phyloP scores from a whole-genome alignment of 2,888 invertebrate genomes.

The Platycheirus rosarum region DNA sequence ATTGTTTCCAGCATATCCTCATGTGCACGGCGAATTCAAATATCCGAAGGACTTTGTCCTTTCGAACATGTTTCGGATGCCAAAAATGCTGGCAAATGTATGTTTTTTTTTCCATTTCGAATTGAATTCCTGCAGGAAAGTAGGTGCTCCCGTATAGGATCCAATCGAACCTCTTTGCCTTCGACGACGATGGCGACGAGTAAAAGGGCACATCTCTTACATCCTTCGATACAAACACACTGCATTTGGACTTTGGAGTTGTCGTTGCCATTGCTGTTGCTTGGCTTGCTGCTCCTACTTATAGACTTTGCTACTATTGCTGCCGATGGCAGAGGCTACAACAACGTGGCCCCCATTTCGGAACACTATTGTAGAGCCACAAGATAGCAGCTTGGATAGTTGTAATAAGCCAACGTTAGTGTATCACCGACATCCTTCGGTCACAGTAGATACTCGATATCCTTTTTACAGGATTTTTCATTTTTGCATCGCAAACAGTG shows the following conservation, averaged over 20 bases:
- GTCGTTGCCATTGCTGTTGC: slow-evolving; percentile 48
- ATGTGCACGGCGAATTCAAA: slow-evolving; percentile 54
- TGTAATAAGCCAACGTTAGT: slow-evolving; percentile 74
- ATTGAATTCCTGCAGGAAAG: slow-evolving; percentile 26
- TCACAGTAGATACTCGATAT: slow-evolving; percentile 72
- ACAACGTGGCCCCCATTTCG: slow-evolving; percentile 44
- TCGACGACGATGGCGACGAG: neutral
- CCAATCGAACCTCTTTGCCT: slow-evolving; percentile 63
- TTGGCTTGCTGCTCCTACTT: slow-evolving; percentile 29
- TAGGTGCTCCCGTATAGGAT: slow-evolving; percentile 49
- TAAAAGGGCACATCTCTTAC: slow-evolving; percentile 67
- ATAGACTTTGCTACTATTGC: slow-evolving; percentile 46
- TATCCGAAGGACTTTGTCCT: slow-evolving; percentile 9
- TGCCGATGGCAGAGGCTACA: slow-evolving; percentile 37
- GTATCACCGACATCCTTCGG: slow-evolving; percentile 73
- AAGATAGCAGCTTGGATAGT: slow-evolving; percentile 72
- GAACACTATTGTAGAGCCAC: slow-evolving; percentile 56
- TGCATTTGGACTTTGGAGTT: slow-evolving; percentile 50
- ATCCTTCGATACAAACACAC: slow-evolving; percentile 57
- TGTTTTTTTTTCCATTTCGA: slow-evolving; percentile 2
- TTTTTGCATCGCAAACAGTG: slow-evolving; percentile 38
- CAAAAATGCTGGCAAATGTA: slow-evolving; percentile 13
- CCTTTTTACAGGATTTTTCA: slow-evolving; percentile 62
- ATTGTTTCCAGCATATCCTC: slow-evolving; percentile 20
- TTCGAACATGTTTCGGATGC: slow-evolving; percentile 63